Percentiles rank a stretch among this genome's conserved stretches.
phyloP scores from a whole-genome alignment of 1,140 invertebrate species.

The Trichonephila inaurata region DNA sequence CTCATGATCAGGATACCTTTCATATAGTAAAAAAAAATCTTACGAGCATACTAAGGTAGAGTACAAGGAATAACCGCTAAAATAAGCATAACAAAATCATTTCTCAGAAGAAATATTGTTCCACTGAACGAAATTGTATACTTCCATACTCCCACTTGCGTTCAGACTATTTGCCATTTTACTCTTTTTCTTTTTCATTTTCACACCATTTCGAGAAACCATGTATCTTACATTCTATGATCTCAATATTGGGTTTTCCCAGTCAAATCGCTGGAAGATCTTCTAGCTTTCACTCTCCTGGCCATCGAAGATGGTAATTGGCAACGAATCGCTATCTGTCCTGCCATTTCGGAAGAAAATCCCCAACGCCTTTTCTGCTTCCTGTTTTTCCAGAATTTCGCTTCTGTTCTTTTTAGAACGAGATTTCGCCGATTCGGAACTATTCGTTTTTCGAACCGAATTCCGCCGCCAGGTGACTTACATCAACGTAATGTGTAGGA shows the following conservation, averaged over 20 bases:
- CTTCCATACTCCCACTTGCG: constrained; percentile 54
- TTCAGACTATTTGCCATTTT: constrained; percentile 26
- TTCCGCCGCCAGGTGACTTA: constrained; percentile 67
- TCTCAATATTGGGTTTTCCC: not conserved
- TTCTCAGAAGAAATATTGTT: no score
- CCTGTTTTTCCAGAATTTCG: constrained; percentile 1
- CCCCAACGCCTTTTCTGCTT: constrained; percentile 46
- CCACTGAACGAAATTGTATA: not conserved
- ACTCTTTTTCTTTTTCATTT: constrained; percentile 56
- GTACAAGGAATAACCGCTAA: no score
- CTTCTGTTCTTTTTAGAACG: constrained; percentile 34
- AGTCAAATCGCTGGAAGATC: constrained; percentile 60
- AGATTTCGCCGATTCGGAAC: not conserved
- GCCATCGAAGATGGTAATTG: constrained; percentile 14
- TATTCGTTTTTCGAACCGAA: constrained; percentile 2
- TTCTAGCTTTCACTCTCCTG: constrained; percentile 36
- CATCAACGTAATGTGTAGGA: constrained; percentile 50
- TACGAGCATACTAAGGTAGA: no score
- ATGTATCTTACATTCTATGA: not conserved
- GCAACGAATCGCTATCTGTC: constrained; percentile 58
- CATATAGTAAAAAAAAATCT: no score
- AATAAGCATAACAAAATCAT: no score
- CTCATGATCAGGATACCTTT: no score
- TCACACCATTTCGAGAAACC: not conserved
- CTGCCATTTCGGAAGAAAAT: constrained; percentile 38